These are phyloP conservation scores for Megalonaias nervosa DNA, from an alignment of 1,140 invertebrate species.

Conservation along the genomic window DNA sequence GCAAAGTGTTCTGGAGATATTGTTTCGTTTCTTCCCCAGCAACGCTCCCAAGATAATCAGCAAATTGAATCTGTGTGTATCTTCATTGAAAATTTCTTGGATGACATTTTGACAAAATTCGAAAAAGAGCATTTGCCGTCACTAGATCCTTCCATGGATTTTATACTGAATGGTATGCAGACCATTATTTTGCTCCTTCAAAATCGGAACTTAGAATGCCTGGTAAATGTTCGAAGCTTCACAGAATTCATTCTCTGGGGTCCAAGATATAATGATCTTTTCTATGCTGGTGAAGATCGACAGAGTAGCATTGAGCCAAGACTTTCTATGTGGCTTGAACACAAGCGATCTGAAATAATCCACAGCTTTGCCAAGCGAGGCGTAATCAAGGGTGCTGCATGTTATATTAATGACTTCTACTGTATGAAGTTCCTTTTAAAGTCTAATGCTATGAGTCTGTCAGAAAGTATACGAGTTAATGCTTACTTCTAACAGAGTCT, in stretches of 20 bases:
- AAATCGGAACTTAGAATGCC: conserved; percentile 48
- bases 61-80: conserved; percentile 57
- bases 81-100: conserved; percentile 56
- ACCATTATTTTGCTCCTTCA: conserved; percentile 54
- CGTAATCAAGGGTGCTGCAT: conserved; percentile 29
- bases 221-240: conserved; percentile 55
- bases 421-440: conserved; percentile 65
- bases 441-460: conserved; percentile 58
- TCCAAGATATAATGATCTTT: conserved; percentile 41
- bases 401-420: conserved; percentile 59
- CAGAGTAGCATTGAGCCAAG: conserved; percentile 58
- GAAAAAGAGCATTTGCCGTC: conserved; percentile 44
- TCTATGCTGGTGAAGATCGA: conserved; percentile 31
- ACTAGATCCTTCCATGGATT: conserved; percentile 36
- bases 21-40: conserved; percentile 60
- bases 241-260: conserved; percentile 64
- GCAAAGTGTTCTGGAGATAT: conserved; percentile 55
- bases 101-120: conserved; percentile 44
- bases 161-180: conserved; percentile 40
- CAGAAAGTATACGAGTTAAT: conserved; percentile 57
- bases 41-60: conserved; percentile 51
- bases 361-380: conserved; percentile 50
- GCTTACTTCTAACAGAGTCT: background rate
- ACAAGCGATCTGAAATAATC: conserved; percentile 50
- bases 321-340: conserved; percentile 62